These are phyloP conservation scores for Sitodiplosis mosellana DNA, from an alignment of 1,140 invertebrate species.

Conservation along the genomic window DNA sequence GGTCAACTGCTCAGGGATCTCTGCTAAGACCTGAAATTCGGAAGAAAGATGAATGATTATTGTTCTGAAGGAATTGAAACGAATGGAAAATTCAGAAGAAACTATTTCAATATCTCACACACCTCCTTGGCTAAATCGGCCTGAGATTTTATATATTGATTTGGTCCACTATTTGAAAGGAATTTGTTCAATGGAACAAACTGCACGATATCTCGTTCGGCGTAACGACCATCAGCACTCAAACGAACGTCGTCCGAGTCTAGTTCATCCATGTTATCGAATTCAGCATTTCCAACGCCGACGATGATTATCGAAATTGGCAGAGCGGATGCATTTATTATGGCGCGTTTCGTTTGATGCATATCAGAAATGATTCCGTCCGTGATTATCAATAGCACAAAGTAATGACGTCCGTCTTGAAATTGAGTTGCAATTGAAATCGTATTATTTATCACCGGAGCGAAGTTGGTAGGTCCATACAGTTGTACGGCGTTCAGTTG, in stretches of 20 bases:
- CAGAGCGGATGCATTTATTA: not conserved
- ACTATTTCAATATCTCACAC: too few species aligned
- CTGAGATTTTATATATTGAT: not conserved
- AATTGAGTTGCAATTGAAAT: not conserved
- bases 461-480: not conserved
- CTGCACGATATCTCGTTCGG: not conserved
- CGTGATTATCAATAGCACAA: not conserved
- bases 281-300: not conserved
- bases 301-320: not conserved
- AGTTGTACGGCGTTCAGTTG: not conserved
- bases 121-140: not conserved
- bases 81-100: too few species aligned
- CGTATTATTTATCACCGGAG: not conserved
- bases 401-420: not conserved
- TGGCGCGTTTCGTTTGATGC: not conserved
- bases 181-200: not conserved
- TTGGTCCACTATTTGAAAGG: not conserved
- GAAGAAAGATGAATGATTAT: too few species aligned
- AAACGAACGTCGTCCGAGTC: not conserved
- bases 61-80: too few species aligned
- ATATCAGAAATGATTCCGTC: not conserved
- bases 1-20: not conserved
- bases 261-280: not conserved
- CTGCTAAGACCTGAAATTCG: too few species aligned
- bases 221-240: not conserved